phyloP scores from a whole-genome alignment of 2,888 invertebrate species.

The Xylota segnis region DNA sequence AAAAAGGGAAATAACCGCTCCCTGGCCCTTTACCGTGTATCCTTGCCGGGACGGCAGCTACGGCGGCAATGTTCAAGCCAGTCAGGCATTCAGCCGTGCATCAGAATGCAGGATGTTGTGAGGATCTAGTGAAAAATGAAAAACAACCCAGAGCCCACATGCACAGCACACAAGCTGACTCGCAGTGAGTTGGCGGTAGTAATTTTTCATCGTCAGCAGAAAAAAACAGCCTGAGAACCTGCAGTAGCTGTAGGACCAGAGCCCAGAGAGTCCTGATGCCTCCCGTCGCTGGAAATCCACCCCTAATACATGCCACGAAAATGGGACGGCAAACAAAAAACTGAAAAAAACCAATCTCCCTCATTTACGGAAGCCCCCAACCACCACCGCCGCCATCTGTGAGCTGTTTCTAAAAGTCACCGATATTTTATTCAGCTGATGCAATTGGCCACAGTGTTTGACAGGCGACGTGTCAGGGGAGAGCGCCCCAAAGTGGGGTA shows the following conservation, averaged over 20 bases:
- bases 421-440: conserved; percentile 75
- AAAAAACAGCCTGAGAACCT: conserved; percentile 49
- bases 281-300: conserved; percentile 39
- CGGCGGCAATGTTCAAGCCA: conserved; percentile 33
- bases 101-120: conserved; percentile 69
- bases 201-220: conserved; percentile 76
- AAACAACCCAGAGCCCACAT: conserved; percentile 63
- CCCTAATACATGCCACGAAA: conserved; percentile 25
- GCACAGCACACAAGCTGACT: conserved; percentile 53
- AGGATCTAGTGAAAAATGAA: conserved; percentile 46
- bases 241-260: conserved; percentile 41
- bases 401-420: conserved; percentile 74
- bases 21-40: conserved; percentile 45
- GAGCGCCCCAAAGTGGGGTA: conserved; percentile 50
- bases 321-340: not conserved
- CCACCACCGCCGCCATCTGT: conserved; percentile 34
- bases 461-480: conserved; percentile 54
- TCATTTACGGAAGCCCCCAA: conserved; percentile 43
- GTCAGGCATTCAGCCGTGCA: conserved; percentile 65
- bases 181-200: conserved; percentile 58
- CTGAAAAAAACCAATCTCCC: conserved; percentile 31
- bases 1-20: conserved; percentile 36
- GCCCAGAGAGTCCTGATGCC: conserved; percentile 41
- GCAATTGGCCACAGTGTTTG: conserved; percentile 76
- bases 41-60: conserved; percentile 55